Conservation (phyloP, 2,113 vertebrate genomes). For the Uropsilus gracilis region DNA sequence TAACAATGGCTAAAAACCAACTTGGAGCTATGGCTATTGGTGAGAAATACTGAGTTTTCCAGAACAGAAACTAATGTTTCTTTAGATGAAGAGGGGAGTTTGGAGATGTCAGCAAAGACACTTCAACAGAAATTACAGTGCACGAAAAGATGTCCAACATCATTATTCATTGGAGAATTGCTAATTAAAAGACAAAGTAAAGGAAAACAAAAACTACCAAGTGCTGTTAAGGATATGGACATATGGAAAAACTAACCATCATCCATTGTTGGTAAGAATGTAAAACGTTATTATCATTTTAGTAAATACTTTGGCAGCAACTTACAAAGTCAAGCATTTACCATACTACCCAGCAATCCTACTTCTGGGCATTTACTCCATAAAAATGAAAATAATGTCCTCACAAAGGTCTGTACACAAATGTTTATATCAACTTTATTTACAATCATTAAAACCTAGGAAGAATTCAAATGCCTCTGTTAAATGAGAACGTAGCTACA, state of each 20-base stretch:
- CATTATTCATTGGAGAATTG: neutral
- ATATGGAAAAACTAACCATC: neutral
- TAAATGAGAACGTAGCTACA: neutral
- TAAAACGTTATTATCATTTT: neutral
- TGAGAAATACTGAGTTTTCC: neutral
- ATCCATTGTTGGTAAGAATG: neutral
- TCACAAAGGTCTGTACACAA: neutral
- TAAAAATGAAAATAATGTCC: conserved; percentile 12
- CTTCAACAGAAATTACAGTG: neutral
- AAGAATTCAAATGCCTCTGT: neutral
- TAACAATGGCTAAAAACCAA: neutral
- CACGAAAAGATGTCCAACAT: neutral
- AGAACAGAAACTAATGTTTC: neutral
- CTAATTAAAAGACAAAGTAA: neutral
- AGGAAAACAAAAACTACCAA: neutral
- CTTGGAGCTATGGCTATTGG: neutral
- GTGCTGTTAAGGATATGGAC: neutral
- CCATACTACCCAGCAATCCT: neutral
- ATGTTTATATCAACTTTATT: conserved; percentile 1
- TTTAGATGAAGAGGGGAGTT: neutral
- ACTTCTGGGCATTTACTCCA: neutral
- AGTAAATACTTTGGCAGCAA: neutral
- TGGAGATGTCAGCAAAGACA: neutral
- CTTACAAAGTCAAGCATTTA: neutral
- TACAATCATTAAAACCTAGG: neutral